phyloP scores from a whole-genome alignment of 2,113 vertebrate genomes.

The Malurus elegans region DNA sequence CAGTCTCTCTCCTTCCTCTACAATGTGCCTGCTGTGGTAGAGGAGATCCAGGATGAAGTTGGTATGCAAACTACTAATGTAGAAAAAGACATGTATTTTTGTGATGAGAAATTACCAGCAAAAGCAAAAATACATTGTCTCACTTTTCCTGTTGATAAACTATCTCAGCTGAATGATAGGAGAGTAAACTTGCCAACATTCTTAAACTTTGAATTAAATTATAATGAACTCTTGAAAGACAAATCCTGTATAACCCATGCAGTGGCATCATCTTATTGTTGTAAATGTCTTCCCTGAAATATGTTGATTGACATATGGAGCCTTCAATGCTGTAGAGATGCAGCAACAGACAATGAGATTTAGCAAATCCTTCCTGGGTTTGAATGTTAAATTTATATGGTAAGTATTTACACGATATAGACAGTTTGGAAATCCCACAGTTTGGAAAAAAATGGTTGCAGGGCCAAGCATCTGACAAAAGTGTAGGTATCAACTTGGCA shows the following conservation, averaged over 20 bases:
- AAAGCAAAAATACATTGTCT: neutral
- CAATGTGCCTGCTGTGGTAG: conserved; percentile 91
- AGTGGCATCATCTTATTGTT: neutral
- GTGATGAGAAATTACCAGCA: neutral
- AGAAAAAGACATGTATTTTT: neutral
- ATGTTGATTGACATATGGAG: neutral
- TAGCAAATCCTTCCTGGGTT: neutral
- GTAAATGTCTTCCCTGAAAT: neutral
- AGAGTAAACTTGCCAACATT: neutral
- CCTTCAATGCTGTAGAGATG: neutral
- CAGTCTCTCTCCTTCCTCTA: conserved; percentile 96
- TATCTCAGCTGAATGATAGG: neutral
- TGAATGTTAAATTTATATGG: neutral
- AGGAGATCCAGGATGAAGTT: conserved; percentile 97
- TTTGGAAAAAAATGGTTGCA: neutral
- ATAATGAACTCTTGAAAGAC: neutral
- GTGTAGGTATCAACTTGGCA: neutral
- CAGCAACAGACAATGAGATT: neutral
- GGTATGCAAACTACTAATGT: conserved; percentile 75
- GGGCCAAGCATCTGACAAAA: neutral
- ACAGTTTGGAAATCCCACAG: neutral
- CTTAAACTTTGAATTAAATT: neutral
- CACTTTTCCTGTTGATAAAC: neutral
- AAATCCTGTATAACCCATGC: neutral
- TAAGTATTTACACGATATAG: neutral